phyloP scores from a whole-genome alignment of 2,113 vertebrate species.

The Neopipo cinnamomea region DNA sequence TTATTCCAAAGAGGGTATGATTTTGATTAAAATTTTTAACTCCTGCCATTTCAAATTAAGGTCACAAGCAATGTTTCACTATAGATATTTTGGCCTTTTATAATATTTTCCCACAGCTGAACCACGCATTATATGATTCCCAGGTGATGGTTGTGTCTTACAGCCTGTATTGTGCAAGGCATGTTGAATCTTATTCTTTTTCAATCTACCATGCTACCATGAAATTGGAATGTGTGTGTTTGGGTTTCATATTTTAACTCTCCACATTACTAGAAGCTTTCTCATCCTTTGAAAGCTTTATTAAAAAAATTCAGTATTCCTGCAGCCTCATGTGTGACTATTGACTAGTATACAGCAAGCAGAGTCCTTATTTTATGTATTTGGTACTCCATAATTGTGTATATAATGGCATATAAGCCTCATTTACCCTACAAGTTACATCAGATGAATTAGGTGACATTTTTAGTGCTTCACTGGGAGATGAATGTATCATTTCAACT shows the following conservation, averaged over 20 bases:
- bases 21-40: neutral
- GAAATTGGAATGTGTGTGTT: neutral
- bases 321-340: neutral
- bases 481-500: neutral
- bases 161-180: neutral
- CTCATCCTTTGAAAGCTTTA: neutral
- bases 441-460: rapidly evolving
- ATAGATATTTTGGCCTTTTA: neutral
- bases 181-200: neutral
- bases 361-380: neutral
- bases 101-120: neutral
- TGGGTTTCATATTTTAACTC: rapidly evolving
- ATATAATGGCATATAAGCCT: neutral
- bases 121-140: neutral
- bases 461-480: neutral
- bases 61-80: neutral
- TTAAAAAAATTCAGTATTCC: neutral
- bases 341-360: neutral
- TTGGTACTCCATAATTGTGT: neutral
- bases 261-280: neutral
- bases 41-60: neutral
- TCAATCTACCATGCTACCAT: neutral
- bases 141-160: neutral
- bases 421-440: neutral
- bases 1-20: neutral